A percentile compares a stretch with the other conserved stretches of the same genome.
Conservation (phyloP, 2,113 vertebrate genomes). For the Stegastes partitus region DNA sequence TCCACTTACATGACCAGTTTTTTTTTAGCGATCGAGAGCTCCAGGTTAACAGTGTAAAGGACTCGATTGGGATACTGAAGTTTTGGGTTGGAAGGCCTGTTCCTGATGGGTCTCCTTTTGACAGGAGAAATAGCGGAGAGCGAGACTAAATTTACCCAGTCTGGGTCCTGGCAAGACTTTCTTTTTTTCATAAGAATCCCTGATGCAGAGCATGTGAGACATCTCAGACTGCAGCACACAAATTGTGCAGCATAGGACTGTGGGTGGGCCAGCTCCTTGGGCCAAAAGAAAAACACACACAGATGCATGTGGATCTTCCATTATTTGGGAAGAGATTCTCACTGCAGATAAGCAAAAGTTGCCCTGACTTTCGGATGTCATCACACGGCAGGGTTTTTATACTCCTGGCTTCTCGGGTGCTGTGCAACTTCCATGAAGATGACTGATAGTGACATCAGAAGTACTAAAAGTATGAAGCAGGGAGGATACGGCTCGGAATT, state of each 20-base stretch:
- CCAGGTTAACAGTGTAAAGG: conserved; percentile 28
- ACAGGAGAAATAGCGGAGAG: conserved; percentile 50
- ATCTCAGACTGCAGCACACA: conserved; percentile 61
- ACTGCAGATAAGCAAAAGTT: conserved; percentile 49
- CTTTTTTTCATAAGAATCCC: conserved; percentile 17
- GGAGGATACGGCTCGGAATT: conserved; percentile 23
- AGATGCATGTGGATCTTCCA: conserved; percentile 37
- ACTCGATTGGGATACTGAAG: conserved; percentile 31
- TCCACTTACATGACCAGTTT: conserved; percentile 19
- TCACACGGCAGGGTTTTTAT: conserved; percentile 17
- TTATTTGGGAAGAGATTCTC: conserved; percentile 53
- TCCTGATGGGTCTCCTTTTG: conserved; percentile 50
- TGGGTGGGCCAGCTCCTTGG: conserved; percentile 62
- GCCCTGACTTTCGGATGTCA: conserved; percentile 40
- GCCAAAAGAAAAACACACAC: conserved; percentile 43
- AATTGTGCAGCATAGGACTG: conserved; percentile 42
- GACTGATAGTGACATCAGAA: conserved; percentile 61
- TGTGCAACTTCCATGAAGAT: conserved; percentile 45
- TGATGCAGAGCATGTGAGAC: conserved; percentile 68
- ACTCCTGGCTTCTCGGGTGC: conserved; percentile 47
- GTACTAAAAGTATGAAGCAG: conserved; percentile 42
- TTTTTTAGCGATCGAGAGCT: conserved; percentile 47
- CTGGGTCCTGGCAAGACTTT: conserved; percentile 41
- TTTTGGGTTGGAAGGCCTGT: conserved; percentile 33
- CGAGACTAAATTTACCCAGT: conserved; percentile 58